Evolutionary conservation across 2,797 vertebrate genomes (phyloP).

Genomic region (Acrossocheilus fasciatus): DNA sequence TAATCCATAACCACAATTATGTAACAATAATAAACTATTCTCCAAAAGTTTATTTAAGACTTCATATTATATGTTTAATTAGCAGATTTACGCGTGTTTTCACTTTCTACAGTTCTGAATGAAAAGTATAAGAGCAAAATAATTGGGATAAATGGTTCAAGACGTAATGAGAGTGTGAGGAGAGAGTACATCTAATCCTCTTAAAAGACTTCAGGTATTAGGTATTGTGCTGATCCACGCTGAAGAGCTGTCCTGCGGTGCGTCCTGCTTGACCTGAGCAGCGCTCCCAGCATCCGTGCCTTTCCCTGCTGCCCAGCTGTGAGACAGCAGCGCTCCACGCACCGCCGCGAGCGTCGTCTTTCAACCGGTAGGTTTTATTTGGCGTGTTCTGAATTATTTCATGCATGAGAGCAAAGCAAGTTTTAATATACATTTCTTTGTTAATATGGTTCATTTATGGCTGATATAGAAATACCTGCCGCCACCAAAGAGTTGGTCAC

Average conservation of each 20-base stretch:
- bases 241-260: slow-evolving; percentile 78
- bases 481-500: neutral
- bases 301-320: slow-evolving; percentile 73
- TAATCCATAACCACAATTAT: slow-evolving; percentile 6
- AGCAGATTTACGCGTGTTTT: no score
- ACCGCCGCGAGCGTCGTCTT: neutral
- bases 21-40: neutral
- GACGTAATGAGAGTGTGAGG: slow-evolving; percentile 76
- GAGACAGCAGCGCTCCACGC: slow-evolving; percentile 60
- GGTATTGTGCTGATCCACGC: slow-evolving; percentile 88
- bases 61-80: neutral
- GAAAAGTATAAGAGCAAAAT: slow-evolving; percentile 50
- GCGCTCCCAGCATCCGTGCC: slow-evolving; percentile 71
- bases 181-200: slow-evolving; percentile 86
- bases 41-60: neutral
- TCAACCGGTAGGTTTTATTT: slow-evolving; percentile 31
- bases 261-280: slow-evolving; percentile 77
- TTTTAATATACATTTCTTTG: neutral
- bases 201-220: slow-evolving; percentile 89
- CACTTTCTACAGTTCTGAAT: neutral
- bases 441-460: neutral
- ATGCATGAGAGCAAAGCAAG: neutral
- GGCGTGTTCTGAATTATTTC: neutral
- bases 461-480: neutral
- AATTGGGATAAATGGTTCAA: slow-evolving; percentile 62